Base-by-base conservation (phyloP, 2,888 invertebrate genomes). In the Mimas tiliae region DNA sequence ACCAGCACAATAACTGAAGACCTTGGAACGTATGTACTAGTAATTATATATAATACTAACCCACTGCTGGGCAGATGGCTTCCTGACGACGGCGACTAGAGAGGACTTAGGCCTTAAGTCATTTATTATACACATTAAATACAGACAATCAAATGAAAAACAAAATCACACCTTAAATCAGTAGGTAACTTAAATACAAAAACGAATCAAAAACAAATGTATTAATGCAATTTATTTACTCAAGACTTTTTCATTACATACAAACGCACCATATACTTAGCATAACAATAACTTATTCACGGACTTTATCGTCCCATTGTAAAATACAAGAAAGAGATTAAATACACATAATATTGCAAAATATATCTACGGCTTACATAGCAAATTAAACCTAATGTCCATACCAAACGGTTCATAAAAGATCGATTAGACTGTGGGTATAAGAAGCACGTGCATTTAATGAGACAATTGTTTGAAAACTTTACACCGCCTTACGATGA, bases 221-320 rank as follows among this genome's bases (percentile, higher is more conserved):
- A 84, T 79, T 89, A 91, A 90, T 91, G 91, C 89, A 88, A 87
- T 92, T 90, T 87, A 85, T 86, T 88, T 82, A 88, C 81, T 87
- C 83, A 88, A 86, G 89, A 87, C 87, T 79, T 80, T 81, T 82
- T 86, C 80, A 84, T 87, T 89, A 90, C 88, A 90, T 91, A 91
- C 87, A 91, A 92, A 91, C 91, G 92, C 92, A 91, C 91, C 92
- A 90, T 89, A 88, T 88, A 91, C 85, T 90, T 92, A 91, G 90
- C 91, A 85, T 90, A 90, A 89, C 86, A 84, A 85, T 84, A 81
- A 85, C 80, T 79, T 82, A 84, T 81, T 76, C 77, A 76, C 68
- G 80, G 81, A 75, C 79, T 76, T 70, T 71, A 67, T 69, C 72
- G 76, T 70, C 81, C 75, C 69, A 16, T 21, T 58, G 58, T 42